Evolutionary conservation across 2,888 invertebrate species (phyloP).

Genomic region (Caradrina kadenii): DNA sequence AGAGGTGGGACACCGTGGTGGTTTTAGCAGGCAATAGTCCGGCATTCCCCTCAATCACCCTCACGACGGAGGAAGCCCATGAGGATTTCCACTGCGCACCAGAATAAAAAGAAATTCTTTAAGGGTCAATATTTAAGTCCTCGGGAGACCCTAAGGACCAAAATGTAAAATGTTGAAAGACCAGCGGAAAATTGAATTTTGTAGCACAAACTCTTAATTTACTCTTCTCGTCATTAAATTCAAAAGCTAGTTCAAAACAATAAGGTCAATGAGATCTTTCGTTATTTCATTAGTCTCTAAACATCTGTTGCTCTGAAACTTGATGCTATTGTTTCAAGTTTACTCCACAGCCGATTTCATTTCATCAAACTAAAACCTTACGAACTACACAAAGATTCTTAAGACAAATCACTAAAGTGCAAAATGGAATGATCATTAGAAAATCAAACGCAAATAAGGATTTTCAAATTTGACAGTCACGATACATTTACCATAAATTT

Average conservation of each 20-base stretch:
- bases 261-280: constrained; percentile 52
- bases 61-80: too few relatives aligned
- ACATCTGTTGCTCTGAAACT: constrained; percentile 84
- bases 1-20: too few relatives aligned
- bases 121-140: too few relatives aligned
- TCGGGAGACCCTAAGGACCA: neutral
- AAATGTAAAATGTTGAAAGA: neutral
- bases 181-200: neutral
- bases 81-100: too few relatives aligned
- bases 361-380: constrained; percentile 13
- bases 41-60: too few relatives aligned
- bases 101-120: too few relatives aligned
- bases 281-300: constrained; percentile 80
- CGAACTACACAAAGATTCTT: constrained; percentile 9
- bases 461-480: constrained; percentile 68
- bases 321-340: constrained; percentile 81
- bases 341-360: constrained; percentile 69
- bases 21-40: too few relatives aligned
- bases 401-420: neutral
- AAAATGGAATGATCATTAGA: constrained; percentile 5
- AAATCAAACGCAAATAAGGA: constrained; percentile 14
- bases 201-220: neutral
- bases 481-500: constrained; percentile 70
- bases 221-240: constrained; percentile 34
- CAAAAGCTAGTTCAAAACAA: constrained; percentile 36